Conservation (phyloP, 2,797 vertebrate species). For the Tragopan temminckii region DNA sequence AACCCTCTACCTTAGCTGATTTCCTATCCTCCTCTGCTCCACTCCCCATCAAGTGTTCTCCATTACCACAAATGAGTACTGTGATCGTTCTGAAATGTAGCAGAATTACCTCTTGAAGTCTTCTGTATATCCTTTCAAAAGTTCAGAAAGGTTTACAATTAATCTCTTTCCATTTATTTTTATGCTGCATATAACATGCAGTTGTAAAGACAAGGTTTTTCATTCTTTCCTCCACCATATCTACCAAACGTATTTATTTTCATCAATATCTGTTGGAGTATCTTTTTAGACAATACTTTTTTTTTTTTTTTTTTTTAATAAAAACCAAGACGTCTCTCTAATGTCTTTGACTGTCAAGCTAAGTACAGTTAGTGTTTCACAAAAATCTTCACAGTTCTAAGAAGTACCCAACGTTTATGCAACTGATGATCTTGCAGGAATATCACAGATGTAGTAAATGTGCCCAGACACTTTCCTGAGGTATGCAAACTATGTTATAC, state of each 20-base stretch:
- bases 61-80: neutral
- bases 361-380: neutral
- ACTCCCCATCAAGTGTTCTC: neutral
- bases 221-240: neutral
- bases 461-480: neutral
- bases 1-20: neutral
- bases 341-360: neutral
- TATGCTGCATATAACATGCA: neutral
- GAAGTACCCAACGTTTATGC: neutral
- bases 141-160: neutral
- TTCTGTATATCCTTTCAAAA: neutral
- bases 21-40: neutral
- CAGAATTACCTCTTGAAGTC: neutral
- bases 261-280: neutral
- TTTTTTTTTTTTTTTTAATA: neutral
- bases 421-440: neutral
- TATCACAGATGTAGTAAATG: neutral
- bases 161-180: neutral
- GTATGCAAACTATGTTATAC: accelerated
- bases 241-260: neutral
- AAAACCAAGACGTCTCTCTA: neutral
- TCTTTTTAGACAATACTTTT: neutral
- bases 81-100: neutral
- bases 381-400: neutral
- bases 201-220: neutral